These are phyloP conservation scores for Sapayoa aenigma DNA, from an alignment of 2,113 vertebrate genomes.

Conservation along the genomic window DNA sequence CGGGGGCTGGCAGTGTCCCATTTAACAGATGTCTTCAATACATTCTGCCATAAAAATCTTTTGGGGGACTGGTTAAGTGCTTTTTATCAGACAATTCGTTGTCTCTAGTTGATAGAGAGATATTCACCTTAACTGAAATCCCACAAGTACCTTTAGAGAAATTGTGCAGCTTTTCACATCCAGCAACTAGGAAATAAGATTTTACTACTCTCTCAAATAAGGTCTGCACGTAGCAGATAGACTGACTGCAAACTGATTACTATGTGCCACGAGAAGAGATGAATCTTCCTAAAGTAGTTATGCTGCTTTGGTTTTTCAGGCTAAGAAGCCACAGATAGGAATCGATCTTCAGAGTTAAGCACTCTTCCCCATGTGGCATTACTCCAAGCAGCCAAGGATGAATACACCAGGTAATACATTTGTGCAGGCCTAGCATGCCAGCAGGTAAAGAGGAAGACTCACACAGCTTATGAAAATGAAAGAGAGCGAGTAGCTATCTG, in stretches of 20 bases:
- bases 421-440: not conserved
- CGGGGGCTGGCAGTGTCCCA: conserved; percentile 60
- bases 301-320: not conserved
- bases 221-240: not conserved
- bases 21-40: conserved; percentile 72
- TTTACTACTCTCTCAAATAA: not conserved
- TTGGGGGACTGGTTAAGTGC: conserved; percentile 56
- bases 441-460: not conserved
- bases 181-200: not conserved
- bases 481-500: not conserved
- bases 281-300: not conserved
- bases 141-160: conserved; percentile 28
- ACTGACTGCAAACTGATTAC: not conserved
- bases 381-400: not conserved
- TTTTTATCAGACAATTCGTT: conserved; percentile 67
- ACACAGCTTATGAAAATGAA: not conserved
- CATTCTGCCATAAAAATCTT: conserved; percentile 67
- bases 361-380: not conserved
- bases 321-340: not conserved
- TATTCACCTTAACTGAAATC: conserved; percentile 63
- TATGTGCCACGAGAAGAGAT: not conserved
- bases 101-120: conserved; percentile 48
- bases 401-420: not conserved
- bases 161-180: conserved; percentile 2
- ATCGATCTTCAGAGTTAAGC: not conserved